These are phyloP conservation scores for Heliconius charithonia DNA, from an alignment of 2,888 invertebrate species.

Conservation along the genomic window DNA sequence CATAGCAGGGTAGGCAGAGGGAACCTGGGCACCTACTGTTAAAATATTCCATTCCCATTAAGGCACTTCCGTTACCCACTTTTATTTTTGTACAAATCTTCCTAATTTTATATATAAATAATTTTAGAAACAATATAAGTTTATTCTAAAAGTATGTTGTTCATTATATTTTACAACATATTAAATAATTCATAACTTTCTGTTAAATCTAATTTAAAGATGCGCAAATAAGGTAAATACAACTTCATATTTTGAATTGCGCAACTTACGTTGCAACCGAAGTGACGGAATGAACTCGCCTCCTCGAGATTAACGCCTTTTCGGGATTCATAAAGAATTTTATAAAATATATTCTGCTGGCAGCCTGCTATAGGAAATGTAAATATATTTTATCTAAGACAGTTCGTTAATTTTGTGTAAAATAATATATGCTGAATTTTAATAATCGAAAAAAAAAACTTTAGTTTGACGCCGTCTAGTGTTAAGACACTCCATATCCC, in stretches of 20 bases:
- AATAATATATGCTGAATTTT: neutral
- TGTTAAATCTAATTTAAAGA: conserved; percentile 38
- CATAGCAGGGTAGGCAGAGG: too few species aligned
- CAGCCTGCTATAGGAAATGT: neutral
- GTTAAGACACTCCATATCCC: too few species aligned
- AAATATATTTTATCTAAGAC: neutral
- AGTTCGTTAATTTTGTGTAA: neutral
- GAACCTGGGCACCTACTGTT: too few species aligned
- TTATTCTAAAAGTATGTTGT: too few species aligned
- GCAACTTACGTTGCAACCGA: conserved; percentile 32
- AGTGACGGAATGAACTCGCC: conserved; percentile 39
- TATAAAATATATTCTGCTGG: conserved; percentile 22
- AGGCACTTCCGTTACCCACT: too few species aligned
- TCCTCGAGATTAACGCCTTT: conserved; percentile 34
- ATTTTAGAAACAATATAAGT: neutral
- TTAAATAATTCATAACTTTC: conserved; percentile 11
- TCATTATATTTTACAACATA: conserved; percentile 18
- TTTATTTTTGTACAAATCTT: neutral
- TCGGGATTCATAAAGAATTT: conserved; percentile 22
- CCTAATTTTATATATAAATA: neutral
- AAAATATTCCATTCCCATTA: too few species aligned
- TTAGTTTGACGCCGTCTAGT: neutral
- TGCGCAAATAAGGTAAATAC: conserved; percentile 31
- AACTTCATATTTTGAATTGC: conserved; percentile 36
- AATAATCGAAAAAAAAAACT: neutral